phyloP scores from a whole-genome alignment of 2,113 vertebrate species.

The Cinclus mexicanus region DNA sequence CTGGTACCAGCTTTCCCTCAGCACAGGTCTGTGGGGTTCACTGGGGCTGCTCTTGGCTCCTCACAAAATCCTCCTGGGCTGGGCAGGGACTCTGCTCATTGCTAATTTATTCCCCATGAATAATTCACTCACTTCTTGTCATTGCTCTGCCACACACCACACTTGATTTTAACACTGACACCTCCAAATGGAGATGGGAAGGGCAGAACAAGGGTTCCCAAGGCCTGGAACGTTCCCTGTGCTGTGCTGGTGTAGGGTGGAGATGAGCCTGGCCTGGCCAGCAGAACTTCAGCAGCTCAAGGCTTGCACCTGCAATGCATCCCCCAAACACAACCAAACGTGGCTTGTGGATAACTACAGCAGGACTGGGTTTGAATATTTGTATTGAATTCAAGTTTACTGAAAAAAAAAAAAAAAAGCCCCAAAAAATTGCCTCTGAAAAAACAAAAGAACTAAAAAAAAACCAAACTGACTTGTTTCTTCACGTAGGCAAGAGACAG shows the following conservation, averaged over 20 bases:
- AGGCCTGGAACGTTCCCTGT: not conserved
- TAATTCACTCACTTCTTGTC: slow-evolving; percentile 3
- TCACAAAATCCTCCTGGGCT: not conserved
- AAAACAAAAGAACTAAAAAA: not conserved
- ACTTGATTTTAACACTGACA: not conserved
- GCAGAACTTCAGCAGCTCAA: not conserved
- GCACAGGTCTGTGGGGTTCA: not conserved
- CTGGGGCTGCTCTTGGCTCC: not conserved
- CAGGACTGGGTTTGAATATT: not conserved
- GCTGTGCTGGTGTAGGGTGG: fast-evolving
- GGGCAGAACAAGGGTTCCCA: not conserved
- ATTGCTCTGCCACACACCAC: not conserved
- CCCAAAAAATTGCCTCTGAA: too few species aligned
- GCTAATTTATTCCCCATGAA: not conserved
- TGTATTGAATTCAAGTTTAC: not conserved
- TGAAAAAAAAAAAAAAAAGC: not conserved
- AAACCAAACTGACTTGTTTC: not conserved
- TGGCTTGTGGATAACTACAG: not conserved
- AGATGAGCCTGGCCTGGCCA: not conserved
- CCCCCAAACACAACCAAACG: not conserved
- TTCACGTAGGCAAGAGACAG: not conserved
- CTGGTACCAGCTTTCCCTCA: not conserved
- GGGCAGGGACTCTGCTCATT: not conserved
- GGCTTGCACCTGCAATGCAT: fast-evolving
- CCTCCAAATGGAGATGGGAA: not conserved